Base-by-base conservation (phyloP, 1,140 invertebrate genomes). In the Ylistrum balloti region DNA sequence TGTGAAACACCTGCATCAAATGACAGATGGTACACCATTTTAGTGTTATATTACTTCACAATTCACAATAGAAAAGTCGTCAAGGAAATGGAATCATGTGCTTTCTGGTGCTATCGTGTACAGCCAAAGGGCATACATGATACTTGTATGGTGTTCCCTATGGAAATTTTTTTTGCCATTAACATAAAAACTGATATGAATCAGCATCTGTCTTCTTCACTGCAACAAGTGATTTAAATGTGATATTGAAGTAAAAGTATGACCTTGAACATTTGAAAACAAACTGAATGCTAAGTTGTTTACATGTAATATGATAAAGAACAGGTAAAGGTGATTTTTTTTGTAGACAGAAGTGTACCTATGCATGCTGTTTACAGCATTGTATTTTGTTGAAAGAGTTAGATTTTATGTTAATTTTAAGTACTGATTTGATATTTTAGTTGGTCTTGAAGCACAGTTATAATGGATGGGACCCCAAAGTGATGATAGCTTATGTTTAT, bases 191-290 rank as follows among this genome's bases (percentile, higher is more conserved):
- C 9, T 28, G 56, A 74, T 74, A 74, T 28, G n/a, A 11, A 74
- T 74, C 56, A 74, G n/a, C 56, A 74, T 74, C 56, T 74, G 56
- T 28, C 17, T 17, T 28, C 56, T n/a, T 74, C n/a, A 9, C 56
- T 74, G 56, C 56, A 74, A 74, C 56, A 74, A 74, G 56, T 74
- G 56, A 74, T 74, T 74, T 74, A 28, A 74, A 17, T 74, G 56
- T 74, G n/a, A 74, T 74, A 74, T 17, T 74, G 56, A 74, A 38
- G 13, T 38, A 38, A 38, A 38, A 38, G 35, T 28, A 74, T 74
- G 56, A 74, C 56, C 56, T 74, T 74, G 56, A 74, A 74, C 56
- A 74, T 74, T 74, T n/a, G 28, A 74, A 74, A 74, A 74, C n/a
- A 74, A 74, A 3, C 3, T 28, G n/a, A 74, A 74, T 28, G 20